Evolutionary conservation across 2,797 vertebrate genomes (phyloP).

Genomic region (Telmatherina bonti): DNA sequence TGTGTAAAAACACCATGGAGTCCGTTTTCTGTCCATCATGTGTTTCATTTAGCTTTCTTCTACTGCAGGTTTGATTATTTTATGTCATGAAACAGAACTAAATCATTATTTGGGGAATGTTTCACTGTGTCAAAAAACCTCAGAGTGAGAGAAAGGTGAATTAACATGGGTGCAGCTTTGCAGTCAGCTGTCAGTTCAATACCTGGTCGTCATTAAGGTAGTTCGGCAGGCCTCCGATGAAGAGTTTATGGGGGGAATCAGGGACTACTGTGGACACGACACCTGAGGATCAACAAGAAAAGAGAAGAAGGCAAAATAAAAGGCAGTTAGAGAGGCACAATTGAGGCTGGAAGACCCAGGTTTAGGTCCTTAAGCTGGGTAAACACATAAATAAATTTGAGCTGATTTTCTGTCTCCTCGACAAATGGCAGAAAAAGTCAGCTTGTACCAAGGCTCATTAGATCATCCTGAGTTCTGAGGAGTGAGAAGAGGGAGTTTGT

Average conservation of each 20-base stretch:
- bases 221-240: constrained; percentile 85
- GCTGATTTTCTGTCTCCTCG: too few relatives aligned
- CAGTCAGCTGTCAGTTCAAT: constrained; percentile 36
- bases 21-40: not conserved
- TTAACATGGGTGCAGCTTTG: constrained; percentile 27
- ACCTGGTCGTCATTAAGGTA: constrained; percentile 87
- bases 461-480: too few relatives aligned
- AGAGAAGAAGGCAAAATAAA: not conserved
- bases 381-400: too few relatives aligned
- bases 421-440: too few relatives aligned
- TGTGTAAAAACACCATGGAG: not conserved
- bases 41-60: constrained; percentile 6
- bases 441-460: too few relatives aligned
- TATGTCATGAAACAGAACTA: not conserved
- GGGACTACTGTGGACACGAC: constrained; percentile 87
- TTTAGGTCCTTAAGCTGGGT: too few relatives aligned
- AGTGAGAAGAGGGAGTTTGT: too few relatives aligned
- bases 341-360: too few relatives aligned
- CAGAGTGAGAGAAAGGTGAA: constrained; percentile 23
- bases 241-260: constrained; percentile 85
- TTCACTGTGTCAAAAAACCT: constrained; percentile 32
- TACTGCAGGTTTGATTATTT: not conserved
- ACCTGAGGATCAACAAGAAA: constrained; percentile 53
- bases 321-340: too few relatives aligned
- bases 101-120: not conserved